These are phyloP conservation scores for Podiceps cristatus DNA, from an alignment of 2,113 vertebrate species.

Conservation along the genomic window DNA sequence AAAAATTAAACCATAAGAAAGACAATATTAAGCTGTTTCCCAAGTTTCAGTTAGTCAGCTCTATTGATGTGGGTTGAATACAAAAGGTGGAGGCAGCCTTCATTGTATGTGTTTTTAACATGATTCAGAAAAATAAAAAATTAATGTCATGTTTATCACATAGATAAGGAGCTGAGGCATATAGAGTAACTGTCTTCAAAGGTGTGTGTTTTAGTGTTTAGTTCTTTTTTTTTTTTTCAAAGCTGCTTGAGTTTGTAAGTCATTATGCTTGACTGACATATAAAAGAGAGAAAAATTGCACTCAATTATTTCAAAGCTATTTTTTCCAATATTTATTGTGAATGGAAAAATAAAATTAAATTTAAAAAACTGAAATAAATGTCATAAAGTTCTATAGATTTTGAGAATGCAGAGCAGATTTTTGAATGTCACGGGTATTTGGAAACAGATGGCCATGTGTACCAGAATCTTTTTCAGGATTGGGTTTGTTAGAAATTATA, in stretches of 20 bases:
- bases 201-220: neutral
- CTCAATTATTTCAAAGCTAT: neutral
- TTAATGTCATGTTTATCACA: neutral
- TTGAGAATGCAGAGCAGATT: neutral
- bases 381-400: neutral
- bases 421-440: neutral
- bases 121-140: neutral
- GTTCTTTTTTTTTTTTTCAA: neutral
- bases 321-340: neutral
- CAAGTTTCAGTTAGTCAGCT: neutral
- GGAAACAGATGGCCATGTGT: constrained; percentile 47
- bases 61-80: neutral
- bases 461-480: neutral
- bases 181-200: neutral
- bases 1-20: neutral
- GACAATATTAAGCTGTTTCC: neutral
- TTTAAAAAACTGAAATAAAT: neutral
- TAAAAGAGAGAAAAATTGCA: neutral
- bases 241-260: neutral
- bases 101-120: neutral
- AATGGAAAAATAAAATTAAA: neutral
- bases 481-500: neutral
- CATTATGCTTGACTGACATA: neutral
- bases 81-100: neutral
- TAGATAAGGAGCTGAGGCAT: neutral